Percentiles rank a stretch among this genome's conserved stretches.
These are phyloP conservation scores for Hoplodrina ambigua DNA, from an alignment of 2,888 invertebrate species.

Conservation along the genomic window DNA sequence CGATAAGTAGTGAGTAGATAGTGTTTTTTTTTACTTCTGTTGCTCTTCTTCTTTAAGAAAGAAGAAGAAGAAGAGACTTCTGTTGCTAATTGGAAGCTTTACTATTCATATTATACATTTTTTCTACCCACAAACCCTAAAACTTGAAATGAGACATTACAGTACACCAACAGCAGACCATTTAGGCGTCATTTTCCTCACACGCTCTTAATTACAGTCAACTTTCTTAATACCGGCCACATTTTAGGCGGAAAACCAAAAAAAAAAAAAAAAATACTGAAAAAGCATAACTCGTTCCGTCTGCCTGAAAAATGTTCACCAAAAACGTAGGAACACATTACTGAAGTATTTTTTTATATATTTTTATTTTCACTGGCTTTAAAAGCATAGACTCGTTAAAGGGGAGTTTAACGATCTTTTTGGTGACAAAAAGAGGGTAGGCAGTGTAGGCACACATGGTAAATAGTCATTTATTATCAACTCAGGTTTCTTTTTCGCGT, in stretches of 20 bases:
- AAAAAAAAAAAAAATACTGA: slow-evolving; percentile 30
- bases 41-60: no score
- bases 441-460: slow-evolving; percentile 19
- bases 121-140: neutral
- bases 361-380: slow-evolving; percentile 30
- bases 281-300: slow-evolving; percentile 36
- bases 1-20: no score
- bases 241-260: slow-evolving; percentile 26
- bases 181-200: slow-evolving; percentile 24
- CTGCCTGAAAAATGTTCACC: slow-evolving; percentile 22
- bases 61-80: no score
- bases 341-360: slow-evolving; percentile 17
- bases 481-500: slow-evolving; percentile 21
- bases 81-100: no score
- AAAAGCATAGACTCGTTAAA: slow-evolving; percentile 54
- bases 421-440: slow-evolving; percentile 24
- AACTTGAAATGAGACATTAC: neutral
- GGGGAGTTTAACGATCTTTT: slow-evolving; percentile 43
- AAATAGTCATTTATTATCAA: slow-evolving; percentile 28
- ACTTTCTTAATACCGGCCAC: slow-evolving; percentile 32
- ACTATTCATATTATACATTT: no score
- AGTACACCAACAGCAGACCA: slow-evolving; percentile 7
- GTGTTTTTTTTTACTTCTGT: no score
- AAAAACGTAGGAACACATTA: slow-evolving; percentile 20
- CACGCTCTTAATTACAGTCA: slow-evolving; percentile 42